A percentile compares a stretch with the other conserved stretches of the same genome.
These are phyloP conservation scores for Dynastes grantii DNA, from an alignment of 2,888 invertebrate genomes.

Conservation along the genomic window DNA sequence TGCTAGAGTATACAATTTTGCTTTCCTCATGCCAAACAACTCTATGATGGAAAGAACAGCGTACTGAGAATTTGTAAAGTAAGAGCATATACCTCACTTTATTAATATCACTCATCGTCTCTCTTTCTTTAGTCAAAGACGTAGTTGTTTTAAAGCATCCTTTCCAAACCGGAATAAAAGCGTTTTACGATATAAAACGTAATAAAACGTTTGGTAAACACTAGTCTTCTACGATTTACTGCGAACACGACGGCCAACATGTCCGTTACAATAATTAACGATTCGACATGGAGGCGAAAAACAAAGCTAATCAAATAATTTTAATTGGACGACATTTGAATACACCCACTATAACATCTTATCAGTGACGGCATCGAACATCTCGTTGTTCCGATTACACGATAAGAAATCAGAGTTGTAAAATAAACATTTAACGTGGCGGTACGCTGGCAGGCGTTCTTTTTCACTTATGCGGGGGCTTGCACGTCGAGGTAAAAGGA, in stretches of 20 bases:
- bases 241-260: conserved; percentile 31
- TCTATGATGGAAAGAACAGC: too few species aligned
- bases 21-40: too few species aligned
- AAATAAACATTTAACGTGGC: conserved; percentile 50
- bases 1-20: too few species aligned
- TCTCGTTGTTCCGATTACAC: conserved; percentile 51
- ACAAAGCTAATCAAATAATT: conserved; percentile 49
- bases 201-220: conserved; percentile 17
- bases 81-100: too few species aligned
- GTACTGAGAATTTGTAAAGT: too few species aligned
- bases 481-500: conserved; percentile 2
- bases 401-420: conserved; percentile 55
- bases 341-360: conserved; percentile 54
- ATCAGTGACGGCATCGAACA: conserved; percentile 53
- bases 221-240: conserved; percentile 24
- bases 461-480: conserved; percentile 11
- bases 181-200: conserved; percentile 16
- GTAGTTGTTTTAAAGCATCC: neutral
- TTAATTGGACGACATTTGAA: conserved; percentile 54
- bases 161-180: conserved; percentile 9
- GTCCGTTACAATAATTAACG: conserved; percentile 48
- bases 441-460: conserved; percentile 22
- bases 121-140: neutral
- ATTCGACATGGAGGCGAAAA: conserved; percentile 41
- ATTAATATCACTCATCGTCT: too few species aligned